Evolutionary conservation across 2,113 vertebrate species (phyloP).

Genomic region (Aix galericulata): DNA sequence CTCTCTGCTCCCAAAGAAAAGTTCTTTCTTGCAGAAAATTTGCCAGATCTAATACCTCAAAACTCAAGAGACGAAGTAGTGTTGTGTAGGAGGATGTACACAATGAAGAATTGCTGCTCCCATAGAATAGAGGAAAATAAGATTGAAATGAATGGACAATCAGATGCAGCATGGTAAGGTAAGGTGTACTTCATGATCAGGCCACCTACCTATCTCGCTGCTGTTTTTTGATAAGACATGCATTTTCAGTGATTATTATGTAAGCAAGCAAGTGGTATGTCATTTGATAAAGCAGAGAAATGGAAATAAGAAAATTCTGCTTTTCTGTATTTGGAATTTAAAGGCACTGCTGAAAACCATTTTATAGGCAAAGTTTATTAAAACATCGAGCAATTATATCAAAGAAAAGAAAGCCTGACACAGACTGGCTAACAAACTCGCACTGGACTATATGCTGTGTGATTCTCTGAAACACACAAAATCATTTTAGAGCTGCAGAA

Average conservation of each 20-base stretch:
- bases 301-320: neutral
- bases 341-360: neutral
- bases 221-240: neutral
- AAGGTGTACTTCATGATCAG: neutral
- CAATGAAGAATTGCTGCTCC: neutral
- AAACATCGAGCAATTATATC: neutral
- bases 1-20: neutral
- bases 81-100: neutral
- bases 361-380: neutral
- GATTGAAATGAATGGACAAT: neutral
- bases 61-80: neutral
- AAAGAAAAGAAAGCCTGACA: neutral
- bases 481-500: neutral
- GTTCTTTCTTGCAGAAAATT: neutral
- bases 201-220: neutral
- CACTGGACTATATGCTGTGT: rapidly evolving
- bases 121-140: rapidly evolving
- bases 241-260: neutral
- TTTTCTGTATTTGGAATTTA: neutral
- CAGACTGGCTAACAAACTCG: neutral
- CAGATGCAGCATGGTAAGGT: neutral
- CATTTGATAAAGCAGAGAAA: neutral
- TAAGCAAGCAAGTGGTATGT: neutral
- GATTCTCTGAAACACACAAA: rapidly evolving
- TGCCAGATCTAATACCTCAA: neutral